Conservation (phyloP, 37 sponge, comb jelly and placozoan genomes). For the Trichoplax adhaerens region DNA sequence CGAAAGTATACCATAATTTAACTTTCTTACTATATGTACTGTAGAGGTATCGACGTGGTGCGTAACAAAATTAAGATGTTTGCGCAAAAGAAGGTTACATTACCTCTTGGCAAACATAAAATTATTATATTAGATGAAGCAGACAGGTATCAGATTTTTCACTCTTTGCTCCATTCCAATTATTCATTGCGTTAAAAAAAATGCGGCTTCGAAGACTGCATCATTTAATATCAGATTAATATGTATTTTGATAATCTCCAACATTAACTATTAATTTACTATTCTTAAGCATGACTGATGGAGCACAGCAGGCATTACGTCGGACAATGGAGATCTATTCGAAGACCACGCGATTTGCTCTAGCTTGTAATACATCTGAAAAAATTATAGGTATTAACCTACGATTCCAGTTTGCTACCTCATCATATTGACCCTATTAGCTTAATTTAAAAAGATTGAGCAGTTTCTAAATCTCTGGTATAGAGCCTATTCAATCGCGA, state of each 20-base stretch:
- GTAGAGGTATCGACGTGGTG: conserved; percentile 95
- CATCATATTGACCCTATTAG: background rate
- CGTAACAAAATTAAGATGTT: conserved; percentile 90
- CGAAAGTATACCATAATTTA: too few relatives aligned
- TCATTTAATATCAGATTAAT: background rate
- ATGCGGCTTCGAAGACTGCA: background rate
- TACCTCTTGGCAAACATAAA: conserved; percentile 84
- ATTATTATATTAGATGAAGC: conserved; percentile 98
- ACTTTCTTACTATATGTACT: too few relatives aligned
- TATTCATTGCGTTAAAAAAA: too few relatives aligned
- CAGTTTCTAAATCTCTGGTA: background rate
- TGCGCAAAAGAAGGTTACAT: conserved; percentile 92
- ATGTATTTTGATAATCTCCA: background rate
- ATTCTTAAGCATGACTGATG: conserved; percentile 76
- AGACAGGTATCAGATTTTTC: conserved; percentile 44
- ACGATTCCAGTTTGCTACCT: background rate
- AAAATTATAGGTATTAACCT: conserved; percentile 71
- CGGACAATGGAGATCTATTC: conserved; percentile 97
- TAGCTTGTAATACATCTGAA: conserved; percentile 93
- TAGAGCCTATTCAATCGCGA: conserved; percentile 88
- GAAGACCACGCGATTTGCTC: conserved; percentile 89
- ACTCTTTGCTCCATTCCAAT: too few relatives aligned
- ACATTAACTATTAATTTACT: background rate
- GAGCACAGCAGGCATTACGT: conserved; percentile 90
- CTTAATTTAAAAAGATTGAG: background rate